Base-by-base conservation (phyloP, 2,797 vertebrate genomes). In the Anabacerthia variegaticeps region DNA sequence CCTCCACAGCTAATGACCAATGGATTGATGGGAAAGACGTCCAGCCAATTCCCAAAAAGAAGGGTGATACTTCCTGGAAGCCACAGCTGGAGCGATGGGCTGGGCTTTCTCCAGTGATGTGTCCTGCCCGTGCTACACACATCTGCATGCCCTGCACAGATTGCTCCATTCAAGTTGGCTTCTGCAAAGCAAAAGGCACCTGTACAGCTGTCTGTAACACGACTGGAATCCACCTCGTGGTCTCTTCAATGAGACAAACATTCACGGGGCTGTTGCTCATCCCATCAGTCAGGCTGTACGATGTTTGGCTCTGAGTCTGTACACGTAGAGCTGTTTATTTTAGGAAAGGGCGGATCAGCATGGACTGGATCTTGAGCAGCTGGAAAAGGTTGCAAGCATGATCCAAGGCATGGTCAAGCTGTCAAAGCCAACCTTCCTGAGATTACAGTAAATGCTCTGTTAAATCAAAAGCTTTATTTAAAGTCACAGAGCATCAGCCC, bases 31-130 rank as follows among this genome's bases (percentile, higher is more conserved):
- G 73, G 61, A 85, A 77, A 2, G 1, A 92, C 62, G 39, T 85
- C 46, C 89, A 90, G 94, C 89, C 82, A 88, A 8, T 68, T 94
- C 91, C 80, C 46, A 77, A 85, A 88, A 89, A 63, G 93, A 85
- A 84, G 87, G 72, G 52, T 85, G 88, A 95, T 77, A 19, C n/a
- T 56, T 95, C 93, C 80, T 86, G 85, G 94, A 96, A 96, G 52
- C 48, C 0, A 0, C 18, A 75, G 75, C 85, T 2, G 3, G 59
- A 74, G n/a, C 0, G 4, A 54, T 4, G 22, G 56, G 69, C 41
- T 80, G 87, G 59, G 54, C 62, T 28, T 39, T 58, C 43, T 68
- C 62, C 26, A 68, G 73, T 4, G 9, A 54, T 0, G 1, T 79
- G 85, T 48, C 21, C 55, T 72, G 28, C 44, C 44, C 1, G 0